phyloP scores from a whole-genome alignment of 2,113 vertebrate species.

The Sceloporus tristichus region DNA sequence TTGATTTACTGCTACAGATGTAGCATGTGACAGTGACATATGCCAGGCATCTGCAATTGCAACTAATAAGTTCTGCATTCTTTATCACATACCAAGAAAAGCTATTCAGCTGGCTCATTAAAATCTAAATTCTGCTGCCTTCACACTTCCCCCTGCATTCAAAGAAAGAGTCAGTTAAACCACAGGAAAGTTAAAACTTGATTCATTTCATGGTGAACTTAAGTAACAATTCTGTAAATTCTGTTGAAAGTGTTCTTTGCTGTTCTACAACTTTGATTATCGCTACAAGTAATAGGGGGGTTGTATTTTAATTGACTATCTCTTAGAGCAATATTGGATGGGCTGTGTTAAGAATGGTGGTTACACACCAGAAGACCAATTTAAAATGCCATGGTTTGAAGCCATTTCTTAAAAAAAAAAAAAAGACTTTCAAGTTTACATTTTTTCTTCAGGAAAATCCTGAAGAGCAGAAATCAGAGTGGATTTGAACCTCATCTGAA shows the following conservation, averaged over 20 bases:
- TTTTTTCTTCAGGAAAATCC: background rate
- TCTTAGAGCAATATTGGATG: background rate
- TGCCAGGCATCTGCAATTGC: constrained; percentile 4
- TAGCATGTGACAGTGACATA: background rate
- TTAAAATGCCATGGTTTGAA: background rate
- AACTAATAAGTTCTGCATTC: constrained; percentile 14
- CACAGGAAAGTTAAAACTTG: background rate
- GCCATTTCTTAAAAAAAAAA: background rate
- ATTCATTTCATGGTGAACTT: background rate
- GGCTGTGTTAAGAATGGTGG: background rate
- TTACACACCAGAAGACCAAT: background rate
- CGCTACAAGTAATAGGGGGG: background rate
- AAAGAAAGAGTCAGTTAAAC: background rate
- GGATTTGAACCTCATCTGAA: background rate
- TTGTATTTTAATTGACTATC: constrained; percentile 2
- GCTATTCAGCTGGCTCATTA: background rate
- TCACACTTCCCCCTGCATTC: background rate
- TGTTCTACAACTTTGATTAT: background rate
- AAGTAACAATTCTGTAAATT: background rate
- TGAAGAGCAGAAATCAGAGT: background rate
- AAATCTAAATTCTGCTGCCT: background rate
- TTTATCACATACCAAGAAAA: constrained; percentile 4
- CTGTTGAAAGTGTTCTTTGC: background rate
- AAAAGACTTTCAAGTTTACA: background rate
- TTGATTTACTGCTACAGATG: constrained; percentile 27